These are phyloP conservation scores for Pygocentrus nattereri DNA, from an alignment of 2,797 vertebrate genomes.

Conservation along the genomic window DNA sequence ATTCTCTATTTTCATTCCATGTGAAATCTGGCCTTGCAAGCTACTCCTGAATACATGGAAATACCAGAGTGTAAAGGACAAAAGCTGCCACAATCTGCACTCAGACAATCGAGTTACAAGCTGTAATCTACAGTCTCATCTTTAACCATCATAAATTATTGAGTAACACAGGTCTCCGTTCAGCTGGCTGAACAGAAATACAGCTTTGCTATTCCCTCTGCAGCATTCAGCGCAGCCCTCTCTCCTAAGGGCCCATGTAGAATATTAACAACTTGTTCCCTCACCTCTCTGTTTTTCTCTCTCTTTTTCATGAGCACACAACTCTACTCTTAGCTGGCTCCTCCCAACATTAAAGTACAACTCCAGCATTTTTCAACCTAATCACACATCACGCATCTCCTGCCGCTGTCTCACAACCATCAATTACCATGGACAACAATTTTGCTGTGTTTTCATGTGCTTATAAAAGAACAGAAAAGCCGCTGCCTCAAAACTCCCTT, in stretches of 20 bases:
- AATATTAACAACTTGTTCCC: constrained; percentile 35
- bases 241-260: constrained; percentile 36
- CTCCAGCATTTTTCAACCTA: not conserved
- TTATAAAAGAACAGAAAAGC: no score
- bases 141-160: constrained; percentile 49
- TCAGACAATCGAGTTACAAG: constrained; percentile 41
- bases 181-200: constrained; percentile 42
- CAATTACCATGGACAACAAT: not conserved
- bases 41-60: not conserved
- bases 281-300: constrained; percentile 7
- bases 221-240: constrained; percentile 34
- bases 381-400: not conserved
- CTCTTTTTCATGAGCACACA: not conserved
- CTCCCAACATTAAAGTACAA: not conserved
- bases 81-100: constrained; percentile 28
- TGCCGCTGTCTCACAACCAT: not conserved
- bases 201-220: constrained; percentile 32
- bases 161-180: constrained; percentile 38
- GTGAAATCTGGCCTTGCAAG: not conserved
- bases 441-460: not conserved
- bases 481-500: no score
- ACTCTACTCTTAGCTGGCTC: not conserved
- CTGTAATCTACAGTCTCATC: constrained; percentile 51
- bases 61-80: not conserved
- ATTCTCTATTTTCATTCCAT: not conserved